Evolutionary conservation across 1,140 invertebrate genomes (phyloP).

Genomic region (Sitophilus oryzae): DNA sequence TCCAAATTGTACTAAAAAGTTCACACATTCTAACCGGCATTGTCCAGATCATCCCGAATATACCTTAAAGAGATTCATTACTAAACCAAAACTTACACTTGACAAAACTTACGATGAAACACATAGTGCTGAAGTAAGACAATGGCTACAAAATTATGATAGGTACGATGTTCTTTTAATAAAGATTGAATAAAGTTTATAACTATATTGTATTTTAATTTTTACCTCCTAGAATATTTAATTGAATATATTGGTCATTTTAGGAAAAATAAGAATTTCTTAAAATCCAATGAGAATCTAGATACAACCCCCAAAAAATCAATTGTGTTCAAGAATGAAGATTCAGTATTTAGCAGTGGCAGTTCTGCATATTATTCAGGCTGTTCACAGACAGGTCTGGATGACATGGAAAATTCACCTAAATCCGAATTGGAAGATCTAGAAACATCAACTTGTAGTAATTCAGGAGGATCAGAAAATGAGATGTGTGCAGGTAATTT

Average conservation of each 20-base stretch:
- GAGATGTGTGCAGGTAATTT: slow-evolving; percentile 19
- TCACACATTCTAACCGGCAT: slow-evolving; percentile 77
- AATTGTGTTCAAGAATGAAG: slow-evolving; percentile 27
- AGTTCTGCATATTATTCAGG: slow-evolving; percentile 28
- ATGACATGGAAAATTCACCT: slow-evolving; percentile 35
- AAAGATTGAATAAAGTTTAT: slow-evolving; percentile 33
- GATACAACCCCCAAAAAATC: slow-evolving; percentile 38
- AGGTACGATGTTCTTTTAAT: slow-evolving; percentile 51
- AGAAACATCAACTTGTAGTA: slow-evolving; percentile 24
- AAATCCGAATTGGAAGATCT: slow-evolving; percentile 30
- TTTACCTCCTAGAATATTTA: not conserved
- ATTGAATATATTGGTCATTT: slow-evolving; percentile 2
- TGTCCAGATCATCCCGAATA: slow-evolving; percentile 62
- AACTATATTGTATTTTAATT: not conserved
- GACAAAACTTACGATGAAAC: slow-evolving; percentile 39
- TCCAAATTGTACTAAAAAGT: slow-evolving; percentile 60
- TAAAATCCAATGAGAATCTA: slow-evolving; percentile 28
- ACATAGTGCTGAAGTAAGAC: slow-evolving; percentile 37
- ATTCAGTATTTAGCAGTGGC: slow-evolving; percentile 25
- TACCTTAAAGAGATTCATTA: slow-evolving; percentile 51
- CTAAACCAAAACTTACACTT: slow-evolving; percentile 50
- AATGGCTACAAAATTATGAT: slow-evolving; percentile 48
- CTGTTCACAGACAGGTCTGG: slow-evolving; percentile 23
- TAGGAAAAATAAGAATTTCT: slow-evolving; percentile 28
- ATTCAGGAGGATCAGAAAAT: slow-evolving; percentile 26